Percentiles rank a stretch among this genome's conserved stretches.
Conservation (phyloP, 2,888 invertebrate species). For the Hemistola chrysoprasaria region DNA sequence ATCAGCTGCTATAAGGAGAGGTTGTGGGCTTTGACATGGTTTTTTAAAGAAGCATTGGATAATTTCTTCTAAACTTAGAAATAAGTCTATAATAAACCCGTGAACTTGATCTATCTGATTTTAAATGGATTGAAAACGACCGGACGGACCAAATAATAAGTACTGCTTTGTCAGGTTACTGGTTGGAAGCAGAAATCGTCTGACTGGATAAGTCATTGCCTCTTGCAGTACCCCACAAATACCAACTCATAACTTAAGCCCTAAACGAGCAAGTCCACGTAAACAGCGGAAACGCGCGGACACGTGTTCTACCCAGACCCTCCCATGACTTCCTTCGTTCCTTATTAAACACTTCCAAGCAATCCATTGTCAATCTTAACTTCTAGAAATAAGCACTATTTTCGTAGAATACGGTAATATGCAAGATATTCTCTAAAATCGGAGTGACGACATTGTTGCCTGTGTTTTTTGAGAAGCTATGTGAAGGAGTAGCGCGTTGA, state of each 20-base stretch:
- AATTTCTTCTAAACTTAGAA: no score
- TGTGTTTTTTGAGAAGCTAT: conserved; percentile 28
- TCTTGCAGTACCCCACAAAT: background rate
- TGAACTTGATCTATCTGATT: no score
- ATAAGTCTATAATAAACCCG: no score
- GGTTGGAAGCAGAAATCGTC: no score
- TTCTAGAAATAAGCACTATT: conserved; percentile 11
- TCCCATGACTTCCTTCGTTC: conserved; percentile 43
- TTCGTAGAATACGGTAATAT: conserved; percentile 1
- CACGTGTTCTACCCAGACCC: conserved; percentile 57
- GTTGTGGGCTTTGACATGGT: no score
- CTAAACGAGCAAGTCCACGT: conserved; percentile 23
- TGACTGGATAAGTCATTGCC: no score
- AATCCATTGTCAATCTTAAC: conserved; percentile 20
- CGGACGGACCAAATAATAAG: no score
- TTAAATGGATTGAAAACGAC: no score
- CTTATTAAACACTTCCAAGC: conserved; percentile 44
- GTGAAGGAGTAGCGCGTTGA: conserved; percentile 26
- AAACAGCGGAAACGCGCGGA: conserved; percentile 56
- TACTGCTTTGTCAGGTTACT: no score
- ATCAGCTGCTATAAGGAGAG: no score
- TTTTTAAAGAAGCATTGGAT: no score
- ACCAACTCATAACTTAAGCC: conserved; percentile 13
- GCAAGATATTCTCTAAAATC: conserved; percentile 19
- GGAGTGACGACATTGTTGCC: conserved; percentile 27